These are phyloP conservation scores for Chascanopsetta lugubris DNA, from an alignment of 2,113 vertebrate species.

Conservation along the genomic window DNA sequence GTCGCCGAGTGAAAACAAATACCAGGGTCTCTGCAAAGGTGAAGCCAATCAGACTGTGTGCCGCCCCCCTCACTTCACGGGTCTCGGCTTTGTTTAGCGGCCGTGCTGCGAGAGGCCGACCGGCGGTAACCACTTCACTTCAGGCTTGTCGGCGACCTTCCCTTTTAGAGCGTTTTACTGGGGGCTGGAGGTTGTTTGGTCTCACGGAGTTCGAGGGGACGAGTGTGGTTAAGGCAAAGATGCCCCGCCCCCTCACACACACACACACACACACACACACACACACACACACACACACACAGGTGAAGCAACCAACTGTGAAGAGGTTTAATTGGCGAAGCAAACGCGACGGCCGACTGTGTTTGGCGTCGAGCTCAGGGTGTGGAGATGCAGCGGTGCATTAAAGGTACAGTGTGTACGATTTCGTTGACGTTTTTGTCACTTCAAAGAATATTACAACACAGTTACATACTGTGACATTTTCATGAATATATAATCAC, in stretches of 20 bases:
- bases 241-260: neutral
- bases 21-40: conserved; percentile 38
- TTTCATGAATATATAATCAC: too few relatives aligned
- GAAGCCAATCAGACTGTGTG: conserved; percentile 24
- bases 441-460: too few relatives aligned
- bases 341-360: neutral
- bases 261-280: too few relatives aligned
- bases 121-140: conserved; percentile 41
- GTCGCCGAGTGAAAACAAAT: conserved; percentile 47
- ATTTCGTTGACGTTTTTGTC: neutral
- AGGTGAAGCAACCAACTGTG: conserved; percentile 15
- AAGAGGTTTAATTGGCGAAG: conserved; percentile 22
- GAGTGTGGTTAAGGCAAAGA: conserved; percentile 14
- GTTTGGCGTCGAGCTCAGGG: conserved; percentile 3
- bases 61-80: conserved; percentile 33
- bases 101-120: conserved; percentile 24
- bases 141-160: conserved; percentile 33
- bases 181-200: conserved; percentile 31
- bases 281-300: too few relatives aligned
- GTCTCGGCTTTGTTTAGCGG: conserved; percentile 59
- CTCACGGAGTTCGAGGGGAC: neutral
- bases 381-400: conserved; percentile 9
- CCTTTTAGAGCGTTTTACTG: conserved; percentile 33
- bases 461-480: too few relatives aligned
- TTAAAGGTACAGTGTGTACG: neutral